Percentiles rank a stretch among this genome's conserved stretches.
phyloP scores from a whole-genome alignment of 2,888 invertebrate species.

The Heliothis peltigera region DNA sequence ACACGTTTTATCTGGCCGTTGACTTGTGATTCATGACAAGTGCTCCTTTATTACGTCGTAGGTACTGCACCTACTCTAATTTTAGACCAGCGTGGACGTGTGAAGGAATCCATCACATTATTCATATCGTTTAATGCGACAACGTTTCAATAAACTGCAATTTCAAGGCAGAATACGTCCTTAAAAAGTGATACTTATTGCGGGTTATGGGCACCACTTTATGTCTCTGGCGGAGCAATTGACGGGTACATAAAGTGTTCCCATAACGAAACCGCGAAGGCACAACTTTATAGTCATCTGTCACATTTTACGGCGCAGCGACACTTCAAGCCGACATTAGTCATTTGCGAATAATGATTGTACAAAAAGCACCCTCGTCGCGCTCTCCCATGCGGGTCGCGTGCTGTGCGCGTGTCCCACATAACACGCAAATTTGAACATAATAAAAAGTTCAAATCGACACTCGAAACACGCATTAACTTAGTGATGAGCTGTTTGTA shows the following conservation, averaged over 20 bases:
- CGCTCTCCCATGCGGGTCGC: slow-evolving; percentile 84
- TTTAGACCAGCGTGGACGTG: slow-evolving; percentile 45
- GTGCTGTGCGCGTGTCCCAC: slow-evolving; percentile 86
- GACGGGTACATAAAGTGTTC: slow-evolving; percentile 65
- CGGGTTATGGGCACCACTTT: slow-evolving; percentile 44
- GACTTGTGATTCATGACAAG: slow-evolving; percentile 68
- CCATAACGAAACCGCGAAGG: slow-evolving; percentile 68
- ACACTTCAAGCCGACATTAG: slow-evolving; percentile 63
- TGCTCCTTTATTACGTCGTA: slow-evolving; percentile 50
- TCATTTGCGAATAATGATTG: slow-evolving; percentile 76
- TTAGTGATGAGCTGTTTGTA: slow-evolving; percentile 72
- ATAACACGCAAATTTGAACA: slow-evolving; percentile 84
- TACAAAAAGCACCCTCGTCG: slow-evolving; percentile 69
- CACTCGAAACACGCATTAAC: slow-evolving; percentile 76
- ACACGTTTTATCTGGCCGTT: slow-evolving; percentile 72
- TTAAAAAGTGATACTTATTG: slow-evolving; percentile 44
- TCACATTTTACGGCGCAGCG: slow-evolving; percentile 69
- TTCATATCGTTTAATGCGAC: slow-evolving; percentile 38
- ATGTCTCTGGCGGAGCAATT: slow-evolving; percentile 50
- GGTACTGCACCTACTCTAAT: slow-evolving; percentile 49
- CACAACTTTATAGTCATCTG: slow-evolving; percentile 63
- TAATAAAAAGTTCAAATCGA: slow-evolving; percentile 78
- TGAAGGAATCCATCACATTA: slow-evolving; percentile 51
- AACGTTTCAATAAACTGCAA: slow-evolving; percentile 41
- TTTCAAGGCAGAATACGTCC: slow-evolving; percentile 37